phyloP scores from a whole-genome alignment of 2,888 invertebrate species.

The Oxytorus armatus region DNA sequence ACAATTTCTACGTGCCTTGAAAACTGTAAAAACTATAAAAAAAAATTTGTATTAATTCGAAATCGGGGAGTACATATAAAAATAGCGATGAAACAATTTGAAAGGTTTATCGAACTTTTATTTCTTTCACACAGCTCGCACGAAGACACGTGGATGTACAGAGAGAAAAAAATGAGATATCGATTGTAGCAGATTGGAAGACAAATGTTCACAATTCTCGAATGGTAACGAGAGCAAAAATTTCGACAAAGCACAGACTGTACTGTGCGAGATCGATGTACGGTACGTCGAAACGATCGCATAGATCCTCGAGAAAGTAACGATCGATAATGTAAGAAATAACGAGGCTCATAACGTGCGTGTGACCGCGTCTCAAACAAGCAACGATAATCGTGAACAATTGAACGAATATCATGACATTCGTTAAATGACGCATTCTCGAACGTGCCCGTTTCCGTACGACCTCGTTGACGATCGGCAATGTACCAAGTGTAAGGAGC shows the following conservation, averaged over 20 bases:
- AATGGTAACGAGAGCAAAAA: constrained; percentile 78
- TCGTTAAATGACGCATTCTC: constrained; percentile 73
- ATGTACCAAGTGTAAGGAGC: constrained; percentile 75
- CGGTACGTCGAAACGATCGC: constrained; percentile 81
- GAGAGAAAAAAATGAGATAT: constrained; percentile 11
- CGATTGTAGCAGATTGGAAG: too few relatives aligned
- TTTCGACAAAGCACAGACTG: constrained; percentile 79
- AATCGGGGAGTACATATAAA: too few relatives aligned
- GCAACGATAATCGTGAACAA: constrained; percentile 72
- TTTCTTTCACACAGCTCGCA: constrained; percentile 18
- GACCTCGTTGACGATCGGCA: constrained; percentile 78
- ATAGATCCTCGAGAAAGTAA: constrained; percentile 80
- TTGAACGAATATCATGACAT: constrained; percentile 75
- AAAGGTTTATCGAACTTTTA: background rate
- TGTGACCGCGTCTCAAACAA: constrained; percentile 76
- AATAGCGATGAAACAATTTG: too few relatives aligned
- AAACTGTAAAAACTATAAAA: too few relatives aligned
- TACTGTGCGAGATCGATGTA: constrained; percentile 81
- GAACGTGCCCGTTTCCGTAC: constrained; percentile 75
- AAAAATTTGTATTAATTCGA: too few relatives aligned
- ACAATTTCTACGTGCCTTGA: too few relatives aligned
- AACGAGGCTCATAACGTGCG: constrained; percentile 78
- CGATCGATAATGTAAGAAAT: constrained; percentile 78
- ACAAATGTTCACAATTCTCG: constrained; percentile 75
- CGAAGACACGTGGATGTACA: constrained; percentile 10